These are phyloP conservation scores for Phthorimaea operculella DNA, from an alignment of 1,140 invertebrate species.

Conservation along the genomic window DNA sequence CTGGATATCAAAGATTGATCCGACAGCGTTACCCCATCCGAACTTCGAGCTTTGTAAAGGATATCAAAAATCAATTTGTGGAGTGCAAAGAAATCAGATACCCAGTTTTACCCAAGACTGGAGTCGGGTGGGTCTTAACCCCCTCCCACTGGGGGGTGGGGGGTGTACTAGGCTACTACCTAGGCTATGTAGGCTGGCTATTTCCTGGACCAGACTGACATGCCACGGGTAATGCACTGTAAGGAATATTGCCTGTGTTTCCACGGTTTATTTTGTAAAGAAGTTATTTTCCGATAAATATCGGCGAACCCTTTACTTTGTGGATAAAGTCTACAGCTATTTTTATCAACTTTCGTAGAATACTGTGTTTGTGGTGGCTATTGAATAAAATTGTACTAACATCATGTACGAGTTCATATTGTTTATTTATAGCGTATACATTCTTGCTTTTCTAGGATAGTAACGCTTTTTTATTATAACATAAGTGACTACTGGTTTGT, in stretches of 20 bases:
- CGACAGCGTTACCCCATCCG: too few relatives aligned
- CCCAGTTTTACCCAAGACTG: slow-evolving; percentile 1
- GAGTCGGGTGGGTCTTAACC: background rate
- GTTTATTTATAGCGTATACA: too few relatives aligned
- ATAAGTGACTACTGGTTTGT: too few relatives aligned
- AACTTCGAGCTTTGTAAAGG: background rate
- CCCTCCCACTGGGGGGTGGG: background rate
- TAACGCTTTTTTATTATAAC: too few relatives aligned
- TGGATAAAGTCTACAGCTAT: too few relatives aligned
- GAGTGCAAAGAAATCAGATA: slow-evolving; percentile 1
- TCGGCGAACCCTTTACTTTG: too few relatives aligned
- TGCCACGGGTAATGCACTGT: background rate
- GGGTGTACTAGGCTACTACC: background rate
- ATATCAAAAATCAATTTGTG: slow-evolving; percentile 1
- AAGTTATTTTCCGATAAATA: background rate
- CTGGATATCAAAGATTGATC: too few relatives aligned
- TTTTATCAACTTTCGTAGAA: too few relatives aligned
- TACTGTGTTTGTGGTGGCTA: too few relatives aligned
- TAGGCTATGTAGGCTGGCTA: background rate
- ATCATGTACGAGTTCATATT: too few relatives aligned
- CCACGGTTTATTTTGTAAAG: background rate
- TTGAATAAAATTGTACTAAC: too few relatives aligned
- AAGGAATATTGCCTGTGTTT: background rate
- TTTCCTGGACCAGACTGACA: background rate
- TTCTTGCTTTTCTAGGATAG: too few relatives aligned